Evolutionary conservation across 2,113 vertebrate species (phyloP).

Genomic region (Psilopsiagon aurifrons): DNA sequence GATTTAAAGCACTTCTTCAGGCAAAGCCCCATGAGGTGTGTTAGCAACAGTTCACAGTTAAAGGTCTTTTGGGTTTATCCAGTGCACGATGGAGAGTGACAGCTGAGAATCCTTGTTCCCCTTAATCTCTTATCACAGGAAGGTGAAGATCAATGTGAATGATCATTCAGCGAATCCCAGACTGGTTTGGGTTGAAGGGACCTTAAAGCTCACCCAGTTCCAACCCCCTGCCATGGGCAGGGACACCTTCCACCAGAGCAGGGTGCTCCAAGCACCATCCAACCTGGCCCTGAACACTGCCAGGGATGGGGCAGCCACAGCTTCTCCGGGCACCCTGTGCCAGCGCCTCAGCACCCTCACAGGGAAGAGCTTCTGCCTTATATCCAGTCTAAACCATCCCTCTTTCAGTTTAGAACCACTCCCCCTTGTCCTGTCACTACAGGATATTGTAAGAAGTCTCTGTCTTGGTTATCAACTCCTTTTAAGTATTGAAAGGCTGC

Average conservation of each 20-base stretch:
- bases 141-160: neutral
- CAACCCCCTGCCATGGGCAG: neutral
- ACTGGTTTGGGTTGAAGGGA: neutral
- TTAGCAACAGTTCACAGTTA: neutral
- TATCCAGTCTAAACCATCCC: no score
- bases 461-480: no score
- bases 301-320: no score
- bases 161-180: neutral
- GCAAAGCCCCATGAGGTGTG: neutral
- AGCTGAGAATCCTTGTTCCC: neutral
- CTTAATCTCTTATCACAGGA: neutral
- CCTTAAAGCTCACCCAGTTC: neutral
- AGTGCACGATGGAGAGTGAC: accelerated
- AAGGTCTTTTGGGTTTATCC: neutral
- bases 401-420: no score
- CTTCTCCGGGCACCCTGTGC: no score
- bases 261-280: neutral
- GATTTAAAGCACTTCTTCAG: neutral
- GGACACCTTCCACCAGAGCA: neutral
- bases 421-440: no score
- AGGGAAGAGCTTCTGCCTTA: no score
- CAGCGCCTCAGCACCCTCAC: no score
- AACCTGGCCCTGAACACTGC: neutral
- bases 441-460: no score
- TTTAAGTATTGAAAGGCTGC: no score